Percentiles rank a stretch among this genome's conserved stretches.
Conservation (phyloP, 2,113 vertebrate genomes). For the Sander vitreus region DNA sequence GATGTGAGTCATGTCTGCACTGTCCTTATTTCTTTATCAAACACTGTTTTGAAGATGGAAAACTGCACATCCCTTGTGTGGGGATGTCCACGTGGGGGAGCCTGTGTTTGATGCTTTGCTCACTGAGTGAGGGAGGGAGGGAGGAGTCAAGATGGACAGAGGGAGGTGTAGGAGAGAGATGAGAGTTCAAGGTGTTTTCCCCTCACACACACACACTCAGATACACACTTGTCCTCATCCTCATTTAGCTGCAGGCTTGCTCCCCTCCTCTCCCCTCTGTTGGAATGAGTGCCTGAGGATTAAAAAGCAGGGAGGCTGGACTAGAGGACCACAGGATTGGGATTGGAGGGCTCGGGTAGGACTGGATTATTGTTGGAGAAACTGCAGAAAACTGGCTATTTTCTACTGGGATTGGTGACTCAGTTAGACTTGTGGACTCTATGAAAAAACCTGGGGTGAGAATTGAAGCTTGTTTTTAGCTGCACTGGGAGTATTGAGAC, state of each 20-base stretch:
- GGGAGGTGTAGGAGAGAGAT: slow-evolving; percentile 32
- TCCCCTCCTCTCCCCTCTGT: slow-evolving; percentile 37
- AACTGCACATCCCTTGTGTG: too few species aligned
- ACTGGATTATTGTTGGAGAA: slow-evolving; percentile 37
- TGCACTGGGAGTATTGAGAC: slow-evolving; percentile 6
- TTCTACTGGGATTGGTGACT: neutral
- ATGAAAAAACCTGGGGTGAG: neutral
- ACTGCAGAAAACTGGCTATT: slow-evolving; percentile 1
- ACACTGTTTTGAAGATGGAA: slow-evolving; percentile 9
- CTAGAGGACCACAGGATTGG: slow-evolving; percentile 51
- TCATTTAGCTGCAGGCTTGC: slow-evolving; percentile 55
- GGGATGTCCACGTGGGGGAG: slow-evolving; percentile 71
- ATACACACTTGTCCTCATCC: slow-evolving; percentile 43
- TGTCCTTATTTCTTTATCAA: neutral
- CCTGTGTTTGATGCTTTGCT: slow-evolving; percentile 38
- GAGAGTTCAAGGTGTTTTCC: slow-evolving; percentile 59
- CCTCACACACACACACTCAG: slow-evolving; percentile 6
- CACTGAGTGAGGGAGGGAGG: slow-evolving; percentile 51
- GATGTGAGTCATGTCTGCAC: slow-evolving; percentile 12
- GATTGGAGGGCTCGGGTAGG: slow-evolving; percentile 21
- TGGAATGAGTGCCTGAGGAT: slow-evolving; percentile 54
- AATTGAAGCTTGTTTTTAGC: slow-evolving; percentile 8
- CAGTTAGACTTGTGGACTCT: slow-evolving; percentile 11
- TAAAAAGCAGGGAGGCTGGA: slow-evolving; percentile 46
- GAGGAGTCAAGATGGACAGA: slow-evolving; percentile 66